Evolutionary conservation across 1,140 invertebrate species (phyloP).

Genomic region (Cyrtorhinus lividipennis): DNA sequence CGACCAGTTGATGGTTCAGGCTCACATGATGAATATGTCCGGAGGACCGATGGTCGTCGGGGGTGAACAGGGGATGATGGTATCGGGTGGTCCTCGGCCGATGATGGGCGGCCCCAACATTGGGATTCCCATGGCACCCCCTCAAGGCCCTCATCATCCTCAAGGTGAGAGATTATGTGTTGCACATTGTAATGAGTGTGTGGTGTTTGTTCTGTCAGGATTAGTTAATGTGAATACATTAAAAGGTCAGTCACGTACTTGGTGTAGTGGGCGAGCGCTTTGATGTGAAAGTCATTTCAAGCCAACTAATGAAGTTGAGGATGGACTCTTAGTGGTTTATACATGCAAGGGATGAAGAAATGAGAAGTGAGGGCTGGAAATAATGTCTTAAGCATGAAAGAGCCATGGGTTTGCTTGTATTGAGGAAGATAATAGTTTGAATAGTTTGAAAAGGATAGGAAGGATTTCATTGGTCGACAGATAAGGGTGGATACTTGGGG

Average conservation of each 20-base stretch:
- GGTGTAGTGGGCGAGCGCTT: neutral
- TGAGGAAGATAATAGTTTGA: too few species aligned
- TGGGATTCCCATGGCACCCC: neutral
- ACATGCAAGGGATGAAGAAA: too few species aligned
- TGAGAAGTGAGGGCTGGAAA: too few species aligned
- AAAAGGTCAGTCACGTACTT: neutral
- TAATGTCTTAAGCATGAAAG: too few species aligned
- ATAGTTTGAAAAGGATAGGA: too few species aligned
- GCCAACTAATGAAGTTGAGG: too few species aligned
- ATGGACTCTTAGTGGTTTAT: too few species aligned
- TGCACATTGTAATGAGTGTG: neutral
- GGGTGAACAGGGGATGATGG: neutral
- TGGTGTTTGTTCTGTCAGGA: too few species aligned
- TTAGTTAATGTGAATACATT: neutral
- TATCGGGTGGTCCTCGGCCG: neutral
- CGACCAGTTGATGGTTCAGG: neutral
- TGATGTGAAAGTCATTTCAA: too few species aligned
- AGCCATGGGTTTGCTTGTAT: too few species aligned
- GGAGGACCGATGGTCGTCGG: neutral
- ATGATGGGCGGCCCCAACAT: neutral
- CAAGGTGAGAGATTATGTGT: neutral
- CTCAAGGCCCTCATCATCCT: neutral
- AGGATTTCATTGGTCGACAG: too few species aligned
- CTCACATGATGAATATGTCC: neutral
- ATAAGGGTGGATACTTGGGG: too few species aligned